Base-by-base conservation (phyloP, 2,797 vertebrate species). In the Enteromius paludinosus region DNA sequence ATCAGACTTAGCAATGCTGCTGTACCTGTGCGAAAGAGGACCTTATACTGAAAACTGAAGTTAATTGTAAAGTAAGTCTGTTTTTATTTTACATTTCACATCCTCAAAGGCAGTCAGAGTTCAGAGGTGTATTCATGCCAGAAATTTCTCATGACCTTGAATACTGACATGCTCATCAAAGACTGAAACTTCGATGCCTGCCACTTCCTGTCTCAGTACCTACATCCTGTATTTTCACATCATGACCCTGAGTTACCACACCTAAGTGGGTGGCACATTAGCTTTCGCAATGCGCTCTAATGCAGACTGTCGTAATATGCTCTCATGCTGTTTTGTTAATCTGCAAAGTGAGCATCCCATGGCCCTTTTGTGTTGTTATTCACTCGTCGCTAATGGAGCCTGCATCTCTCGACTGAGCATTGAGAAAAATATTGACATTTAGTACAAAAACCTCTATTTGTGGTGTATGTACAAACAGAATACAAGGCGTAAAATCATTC, bases 191-290 rank as follows among this genome's bases (percentile, higher is more conserved):
- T 85, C 10, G 17, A 85, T 81, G 81, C 64, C 59, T 49, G 70
- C 81, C 87, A 87, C 82, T 87, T 87, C 84, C 85, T 85, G 83
- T 85, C 78, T 85, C 78, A 81, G 83, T 83, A 80, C 61, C 28
- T 69, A 43, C 80, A 84, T 87, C 87, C 84, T 84, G 72, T 43
- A 69, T 66, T 47, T 77, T 81, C 68, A 49, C 81, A 84, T 79
- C 83, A 68, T 76, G 56, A 71, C 52, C 66, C n/a, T 38, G 28
- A 78, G 30, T 78, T 28, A 78, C 62, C 73, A 49, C 75, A 71
- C 82, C 41, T 83, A 68, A 77, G 25, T 62, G 78, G 25, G 23
- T 61, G 73, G 69, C 81, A 83, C 78, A 43, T 41, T 82, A 38
- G 23, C 45, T 66, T 79, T 66, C 38, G 12, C 23, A 52, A 66